Base-by-base conservation (phyloP, 2,888 invertebrate genomes). In the Priapulus caudatus region DNA sequence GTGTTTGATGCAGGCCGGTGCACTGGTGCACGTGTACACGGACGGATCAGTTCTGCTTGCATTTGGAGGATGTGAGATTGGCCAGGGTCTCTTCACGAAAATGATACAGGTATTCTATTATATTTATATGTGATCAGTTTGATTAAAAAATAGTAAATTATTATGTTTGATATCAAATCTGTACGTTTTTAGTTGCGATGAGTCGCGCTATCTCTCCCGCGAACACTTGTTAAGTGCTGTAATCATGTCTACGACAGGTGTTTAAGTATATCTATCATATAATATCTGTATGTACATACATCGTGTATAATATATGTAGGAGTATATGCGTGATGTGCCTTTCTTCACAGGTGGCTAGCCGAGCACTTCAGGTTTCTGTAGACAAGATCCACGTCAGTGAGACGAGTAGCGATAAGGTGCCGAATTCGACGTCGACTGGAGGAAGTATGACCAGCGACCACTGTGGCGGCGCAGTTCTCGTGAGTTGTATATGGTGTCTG, bases 11-110 rank as follows among this genome's bases (percentile, higher is more conserved):
- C 56, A 74, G 69, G 83, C 81, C 1, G 91, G 89, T 4, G 90
- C 92, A 0, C 73, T 95, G 51, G 78, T 95, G 1, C 79, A 87
- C 45, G 78, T 91, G n/a, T 91, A 93, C 66, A 76, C 76, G 4
- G 77, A 78, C 62, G 92, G 91, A 1, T 88, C 91, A 0, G 87
- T 95, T 2, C 75, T 93, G 10, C 63, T 95, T 19, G 81, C 84
- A 1, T 91, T 90, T 67, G 75, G 73, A 43, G 93, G 92, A 16
- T 84, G 86, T 4, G 95, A 95, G 77, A 93, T 95, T 84, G 95
- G 95, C 0, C 95, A 95, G 74, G 95, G 95, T 1, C 74, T 97
- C 2, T 86, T 92, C 67, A 95, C 89, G 0, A 95, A 95, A 76
- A 89, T 92, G 84, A 82, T 89, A 51, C 92, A 93, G 78, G 74